Evolutionary conservation across 2,113 vertebrate genomes (phyloP), one percentile per base, ranked within the genome.

Genomic region (Vulpes lagopus): DNA sequence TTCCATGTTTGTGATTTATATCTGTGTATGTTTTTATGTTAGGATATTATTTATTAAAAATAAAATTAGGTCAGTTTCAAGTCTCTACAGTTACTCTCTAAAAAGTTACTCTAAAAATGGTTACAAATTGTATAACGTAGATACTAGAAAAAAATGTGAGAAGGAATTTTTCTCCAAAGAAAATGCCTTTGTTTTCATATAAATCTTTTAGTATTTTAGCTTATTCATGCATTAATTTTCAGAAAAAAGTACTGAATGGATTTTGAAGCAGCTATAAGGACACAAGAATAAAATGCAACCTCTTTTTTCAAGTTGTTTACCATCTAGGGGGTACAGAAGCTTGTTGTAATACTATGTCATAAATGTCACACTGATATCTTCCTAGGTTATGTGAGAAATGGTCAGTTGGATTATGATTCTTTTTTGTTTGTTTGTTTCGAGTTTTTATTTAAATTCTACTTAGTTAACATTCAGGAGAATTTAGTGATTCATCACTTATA

Each of bases 11-110:
- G 17, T 20, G 19, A 55, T 71, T 96, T 91, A 53, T 69, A n/a
- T 71, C 57, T 49, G 2, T 84, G 1, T 83, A 43, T 91, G 12
- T 89, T n/a, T 73, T 89, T 22, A 35, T 43, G 59, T 51, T 80
- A 91, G 20, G 60, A 93, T 82, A n/a, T 85, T 95, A 64, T 73
- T 80, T 65, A 73, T 85, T 30, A 85, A 92, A 2, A 92, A 57
- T 73, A 82, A 89, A n/a, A 83, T 59, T 64, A 32, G 92, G 15
- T 43, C 16, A 53, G 9, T 17, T 92, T 81, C 7, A 82, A 38
- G 0, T 55, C 32, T 90, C 22, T 27, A 76, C 43, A 43, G 43
- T 43, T 43, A 43, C 43, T 43, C 43, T 43, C 43, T 43, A 43
- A 43, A 43, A 43, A 43, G 43, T 43, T 43, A 43, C 43, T 43